phyloP scores from a whole-genome alignment of 2,888 invertebrate genomes.

The Machimus atricapillus region DNA sequence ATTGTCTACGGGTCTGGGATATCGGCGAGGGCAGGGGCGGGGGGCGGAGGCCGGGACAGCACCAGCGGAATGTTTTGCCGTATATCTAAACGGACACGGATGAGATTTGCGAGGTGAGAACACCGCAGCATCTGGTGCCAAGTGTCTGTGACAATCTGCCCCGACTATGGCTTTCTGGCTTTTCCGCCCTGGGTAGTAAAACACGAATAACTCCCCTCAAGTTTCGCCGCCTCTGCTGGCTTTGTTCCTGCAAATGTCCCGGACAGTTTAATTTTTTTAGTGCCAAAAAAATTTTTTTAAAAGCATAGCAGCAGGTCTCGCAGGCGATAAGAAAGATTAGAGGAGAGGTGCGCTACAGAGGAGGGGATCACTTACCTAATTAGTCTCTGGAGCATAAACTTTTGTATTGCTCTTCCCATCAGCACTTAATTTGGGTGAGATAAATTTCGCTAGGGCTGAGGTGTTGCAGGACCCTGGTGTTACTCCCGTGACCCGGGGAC shows the following conservation, averaged over 20 bases:
- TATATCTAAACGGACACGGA: slow-evolving; percentile 40
- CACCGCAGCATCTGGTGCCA: slow-evolving; percentile 42
- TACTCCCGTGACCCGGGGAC: neutral
- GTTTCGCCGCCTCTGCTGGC: neutral
- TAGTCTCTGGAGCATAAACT: slow-evolving; percentile 40
- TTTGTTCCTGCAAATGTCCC: neutral
- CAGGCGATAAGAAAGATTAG: slow-evolving; percentile 38
- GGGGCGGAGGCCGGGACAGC: neutral
- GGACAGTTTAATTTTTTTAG: slow-evolving; percentile 35
- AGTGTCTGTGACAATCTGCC: slow-evolving; percentile 41
- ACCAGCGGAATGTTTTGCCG: slow-evolving; percentile 30
- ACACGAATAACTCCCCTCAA: slow-evolving; percentile 21
- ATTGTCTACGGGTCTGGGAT: neutral
- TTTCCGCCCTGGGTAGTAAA: slow-evolving; percentile 36
- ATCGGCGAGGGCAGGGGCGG: neutral
- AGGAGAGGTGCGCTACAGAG: neutral
- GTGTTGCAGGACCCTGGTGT: slow-evolving; percentile 30
- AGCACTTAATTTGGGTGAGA: slow-evolving; percentile 35
- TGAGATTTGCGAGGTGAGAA: slow-evolving; percentile 42
- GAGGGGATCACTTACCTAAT: slow-evolving; percentile 37
- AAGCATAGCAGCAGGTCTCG: slow-evolving; percentile 1
- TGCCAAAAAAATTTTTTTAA: slow-evolving; percentile 26
- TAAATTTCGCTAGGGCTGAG: slow-evolving; percentile 33
- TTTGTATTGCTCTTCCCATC: slow-evolving; percentile 33
- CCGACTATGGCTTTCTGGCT: slow-evolving; percentile 25